Conservation (phyloP, 2,797 vertebrate genomes). For the Ficedula albicollis region DNA sequence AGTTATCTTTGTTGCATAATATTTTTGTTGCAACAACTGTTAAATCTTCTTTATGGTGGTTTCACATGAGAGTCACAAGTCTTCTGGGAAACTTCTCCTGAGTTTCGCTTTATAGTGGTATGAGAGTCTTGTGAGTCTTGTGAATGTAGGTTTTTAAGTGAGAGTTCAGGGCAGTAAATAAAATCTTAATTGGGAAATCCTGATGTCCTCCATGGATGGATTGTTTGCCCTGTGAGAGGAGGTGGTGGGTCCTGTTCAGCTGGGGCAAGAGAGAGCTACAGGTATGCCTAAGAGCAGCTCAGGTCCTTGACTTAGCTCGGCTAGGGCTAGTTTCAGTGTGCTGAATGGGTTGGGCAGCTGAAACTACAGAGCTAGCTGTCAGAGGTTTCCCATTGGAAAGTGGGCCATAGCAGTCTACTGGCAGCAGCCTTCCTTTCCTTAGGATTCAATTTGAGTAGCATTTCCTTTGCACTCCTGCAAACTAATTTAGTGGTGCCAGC, state of each 20-base stretch:
- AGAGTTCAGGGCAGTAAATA: not conserved
- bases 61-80: conserved; percentile 49
- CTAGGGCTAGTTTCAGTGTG: not conserved
- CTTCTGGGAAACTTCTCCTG: not conserved
- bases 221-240: not conserved
- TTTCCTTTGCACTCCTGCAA: not conserved
- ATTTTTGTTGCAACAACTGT: not conserved
- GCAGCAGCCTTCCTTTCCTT: not conserved
- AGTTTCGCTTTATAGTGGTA: not conserved
- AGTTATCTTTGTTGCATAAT: not conserved
- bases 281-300: not conserved
- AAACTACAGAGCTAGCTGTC: not conserved
- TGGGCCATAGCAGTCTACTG: not conserved
- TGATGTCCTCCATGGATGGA: not conserved
- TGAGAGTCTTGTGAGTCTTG: conserved; percentile 38
- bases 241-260: not conserved
- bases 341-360: not conserved
- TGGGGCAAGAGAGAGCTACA: not conserved
- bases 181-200: not conserved
- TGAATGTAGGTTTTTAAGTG: not conserved
- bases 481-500: not conserved
- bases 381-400: not conserved
- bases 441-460: not conserved
- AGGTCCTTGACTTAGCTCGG: not conserved
- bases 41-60: not conserved